A percentile compares a stretch with the other conserved stretches of the same genome.
These are phyloP conservation scores for Colostygia pectinataria DNA, from an alignment of 2,888 invertebrate genomes.

Conservation along the genomic window DNA sequence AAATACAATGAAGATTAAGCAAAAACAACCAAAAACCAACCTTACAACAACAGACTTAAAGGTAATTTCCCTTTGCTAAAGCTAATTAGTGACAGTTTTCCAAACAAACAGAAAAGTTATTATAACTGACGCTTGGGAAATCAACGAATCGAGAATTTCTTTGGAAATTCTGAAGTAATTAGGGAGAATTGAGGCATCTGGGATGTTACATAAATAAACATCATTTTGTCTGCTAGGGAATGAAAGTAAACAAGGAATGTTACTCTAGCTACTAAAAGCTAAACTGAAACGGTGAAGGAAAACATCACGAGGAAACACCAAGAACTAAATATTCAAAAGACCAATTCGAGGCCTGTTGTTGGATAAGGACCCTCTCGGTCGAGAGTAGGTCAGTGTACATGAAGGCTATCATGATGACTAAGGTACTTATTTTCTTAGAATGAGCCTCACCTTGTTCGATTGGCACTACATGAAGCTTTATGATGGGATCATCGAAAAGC, in stretches of 20 bases:
- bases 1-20: constrained; percentile 40
- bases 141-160: constrained; percentile 26
- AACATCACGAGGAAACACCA: too few species aligned
- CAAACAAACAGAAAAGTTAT: constrained; percentile 22
- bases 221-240: neutral
- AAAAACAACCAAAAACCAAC: constrained; percentile 8
- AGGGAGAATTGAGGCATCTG: constrained; percentile 8
- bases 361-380: too few species aligned
- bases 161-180: constrained; percentile 16
- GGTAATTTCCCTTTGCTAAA: constrained; percentile 9
- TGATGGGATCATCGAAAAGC: too few species aligned
- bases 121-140: constrained; percentile 23
- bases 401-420: too few species aligned
- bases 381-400: too few species aligned
- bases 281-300: too few species aligned
- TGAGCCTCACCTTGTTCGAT: too few species aligned
- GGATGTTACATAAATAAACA: neutral
- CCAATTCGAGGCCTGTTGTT: too few species aligned
- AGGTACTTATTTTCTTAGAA: too few species aligned
- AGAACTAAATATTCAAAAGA: too few species aligned
- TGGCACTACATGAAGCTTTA: too few species aligned
- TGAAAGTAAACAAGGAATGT: neutral
- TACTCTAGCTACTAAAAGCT: too few species aligned
- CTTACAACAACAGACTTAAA: neutral
- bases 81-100: constrained; percentile 29